These are phyloP conservation scores for Florisuga fusca DNA, from an alignment of 2,797 vertebrate genomes.

Conservation along the genomic window DNA sequence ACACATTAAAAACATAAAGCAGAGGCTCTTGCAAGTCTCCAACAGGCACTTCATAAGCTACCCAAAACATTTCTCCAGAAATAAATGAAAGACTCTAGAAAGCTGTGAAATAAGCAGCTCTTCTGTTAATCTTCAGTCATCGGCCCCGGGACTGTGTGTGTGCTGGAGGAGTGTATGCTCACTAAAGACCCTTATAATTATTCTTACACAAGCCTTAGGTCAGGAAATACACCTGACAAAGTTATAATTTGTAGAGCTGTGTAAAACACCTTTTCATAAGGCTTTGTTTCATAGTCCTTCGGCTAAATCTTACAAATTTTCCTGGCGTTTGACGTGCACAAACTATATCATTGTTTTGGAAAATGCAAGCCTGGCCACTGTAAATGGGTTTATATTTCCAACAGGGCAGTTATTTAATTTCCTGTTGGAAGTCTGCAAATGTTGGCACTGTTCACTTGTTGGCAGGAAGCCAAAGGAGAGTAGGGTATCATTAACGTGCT, in stretches of 20 bases:
- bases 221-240: constrained; percentile 47
- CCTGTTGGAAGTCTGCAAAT: constrained; percentile 88
- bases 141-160: accelerated
- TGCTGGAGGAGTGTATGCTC: neutral
- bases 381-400: constrained; percentile 89
- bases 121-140: neutral
- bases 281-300: constrained; percentile 39
- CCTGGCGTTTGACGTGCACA: constrained; percentile 37
- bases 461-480: constrained; percentile 78
- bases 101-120: neutral
- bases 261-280: constrained; percentile 25
- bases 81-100: neutral
- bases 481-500: constrained; percentile 77
- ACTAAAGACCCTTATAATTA: neutral
- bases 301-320: constrained; percentile 37
- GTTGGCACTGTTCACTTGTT: constrained; percentile 80
- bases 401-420: constrained; percentile 90
- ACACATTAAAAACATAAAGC: neutral
- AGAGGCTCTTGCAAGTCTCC: neutral
- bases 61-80: neutral
- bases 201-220: neutral
- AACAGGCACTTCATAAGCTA: neutral
- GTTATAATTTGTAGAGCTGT: neutral
- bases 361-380: constrained; percentile 84
- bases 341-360: constrained; percentile 76